A percentile compares a stretch with the other conserved stretches of the same genome.
These are phyloP conservation scores for Uropsilus gracilis DNA, from an alignment of 2,113 vertebrate genomes.

Conservation along the genomic window DNA sequence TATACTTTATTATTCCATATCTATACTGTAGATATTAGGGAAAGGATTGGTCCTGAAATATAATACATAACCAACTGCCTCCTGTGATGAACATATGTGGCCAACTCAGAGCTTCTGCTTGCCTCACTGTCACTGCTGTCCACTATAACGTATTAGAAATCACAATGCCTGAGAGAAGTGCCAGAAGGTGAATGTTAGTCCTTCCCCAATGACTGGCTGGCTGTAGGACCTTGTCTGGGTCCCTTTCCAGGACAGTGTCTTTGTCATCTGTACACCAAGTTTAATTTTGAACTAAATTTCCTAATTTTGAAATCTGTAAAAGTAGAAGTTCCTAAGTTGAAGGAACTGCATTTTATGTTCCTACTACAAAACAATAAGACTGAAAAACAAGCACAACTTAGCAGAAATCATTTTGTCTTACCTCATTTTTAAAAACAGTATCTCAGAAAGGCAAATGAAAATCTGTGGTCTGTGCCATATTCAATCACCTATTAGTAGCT, in stretches of 20 bases:
- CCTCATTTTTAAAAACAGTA: neutral
- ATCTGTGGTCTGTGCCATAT: neutral
- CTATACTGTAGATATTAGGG: neutral
- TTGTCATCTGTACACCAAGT: neutral
- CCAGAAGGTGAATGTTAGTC: neutral
- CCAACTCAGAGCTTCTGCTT: neutral
- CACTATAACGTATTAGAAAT: neutral
- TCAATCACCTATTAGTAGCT: neutral
- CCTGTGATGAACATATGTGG: neutral
- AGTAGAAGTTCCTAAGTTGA: neutral
- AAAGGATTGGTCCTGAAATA: neutral
- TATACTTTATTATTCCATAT: neutral
- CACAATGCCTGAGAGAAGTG: neutral
- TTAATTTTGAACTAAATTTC: neutral
- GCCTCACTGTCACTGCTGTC: neutral
- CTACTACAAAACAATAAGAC: neutral
- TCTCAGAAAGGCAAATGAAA: neutral
- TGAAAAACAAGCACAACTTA: neutral
- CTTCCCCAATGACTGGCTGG: neutral
- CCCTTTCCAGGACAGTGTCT: neutral
- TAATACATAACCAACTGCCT: neutral
- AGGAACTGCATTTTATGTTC: neutral
- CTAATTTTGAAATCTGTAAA: neutral
- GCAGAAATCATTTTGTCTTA: neutral
- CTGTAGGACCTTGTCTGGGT: neutral